These are phyloP conservation scores for Archilochus colubris DNA, from an alignment of 2,113 vertebrate genomes.

Conservation along the genomic window DNA sequence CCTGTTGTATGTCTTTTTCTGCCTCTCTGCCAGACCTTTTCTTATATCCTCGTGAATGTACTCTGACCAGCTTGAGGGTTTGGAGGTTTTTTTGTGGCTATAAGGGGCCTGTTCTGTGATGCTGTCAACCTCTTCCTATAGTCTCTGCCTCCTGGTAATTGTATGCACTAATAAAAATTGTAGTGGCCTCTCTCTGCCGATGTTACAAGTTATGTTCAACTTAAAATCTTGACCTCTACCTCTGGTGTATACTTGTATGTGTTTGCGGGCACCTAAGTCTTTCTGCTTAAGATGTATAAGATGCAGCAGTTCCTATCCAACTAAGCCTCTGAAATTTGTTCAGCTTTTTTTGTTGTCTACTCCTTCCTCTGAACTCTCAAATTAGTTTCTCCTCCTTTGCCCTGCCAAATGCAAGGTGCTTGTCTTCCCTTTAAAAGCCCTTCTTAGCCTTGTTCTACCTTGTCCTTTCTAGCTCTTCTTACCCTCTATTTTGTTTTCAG, in stretches of 20 bases:
- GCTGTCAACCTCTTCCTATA: background rate
- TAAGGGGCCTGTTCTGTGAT: background rate
- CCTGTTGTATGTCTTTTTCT: background rate
- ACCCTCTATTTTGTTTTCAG: background rate
- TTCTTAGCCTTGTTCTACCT: background rate
- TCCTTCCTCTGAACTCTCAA: background rate
- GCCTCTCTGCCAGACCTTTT: background rate
- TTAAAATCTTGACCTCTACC: background rate
- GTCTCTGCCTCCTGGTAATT: background rate
- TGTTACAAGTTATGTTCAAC: background rate
- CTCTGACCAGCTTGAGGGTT: background rate
- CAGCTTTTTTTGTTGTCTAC: background rate
- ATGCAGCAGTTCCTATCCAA: background rate
- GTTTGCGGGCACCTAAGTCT: background rate
- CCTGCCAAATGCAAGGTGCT: background rate
- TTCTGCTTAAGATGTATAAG: background rate
- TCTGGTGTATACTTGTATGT: background rate
- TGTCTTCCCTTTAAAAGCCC: slow-evolving; percentile 1
- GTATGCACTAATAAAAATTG: background rate
- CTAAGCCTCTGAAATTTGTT: background rate
- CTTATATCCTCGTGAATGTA: fast-evolving
- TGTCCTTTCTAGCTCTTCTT: background rate
- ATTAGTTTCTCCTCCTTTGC: slow-evolving; percentile 3
- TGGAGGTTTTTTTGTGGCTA: background rate
- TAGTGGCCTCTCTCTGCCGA: background rate